Base-by-base conservation (phyloP, 1,140 invertebrate species). In the Cecropterus lyciades region DNA sequence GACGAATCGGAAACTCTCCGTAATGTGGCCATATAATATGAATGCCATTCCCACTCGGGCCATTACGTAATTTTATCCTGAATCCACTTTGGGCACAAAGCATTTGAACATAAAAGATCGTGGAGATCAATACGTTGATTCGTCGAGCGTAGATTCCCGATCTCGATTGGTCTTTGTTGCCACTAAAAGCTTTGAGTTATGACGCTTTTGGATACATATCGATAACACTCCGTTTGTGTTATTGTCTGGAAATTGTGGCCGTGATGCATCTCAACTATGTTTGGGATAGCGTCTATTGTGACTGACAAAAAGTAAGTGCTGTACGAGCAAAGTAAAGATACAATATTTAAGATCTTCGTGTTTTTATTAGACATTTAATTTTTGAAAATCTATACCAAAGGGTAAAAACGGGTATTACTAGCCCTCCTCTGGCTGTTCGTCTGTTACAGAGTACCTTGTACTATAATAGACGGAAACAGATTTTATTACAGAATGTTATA, bases 1-100 rank as follows among this genome's bases (percentile, higher is more conserved):
- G 72, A 74, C 79, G 69, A 84, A 82, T 82, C 65, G 70, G 42
- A 74, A 80, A 77, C 72, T 80, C 69, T 72, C 53, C 42, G 60
- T 80, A 76, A 80, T 80, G 79, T 71, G 72, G 42, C 69, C 72
- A 70, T 57, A 49, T 59, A 68, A 70, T 72, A 67, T 64, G 45
- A 73, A 75, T 67, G 46, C 42, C 45, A 73, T 77, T 75, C 64
- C 65, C 55, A 30, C 42, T 55, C 68, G 46, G 51, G 37, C 42
- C 48, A 55, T 71, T 57, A 64, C 49, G 40, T 49, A 48, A 49
- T 52, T 53, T 43, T 65, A 33, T 55, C 60, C 48, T 63, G 33
- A 52, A 63, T 27, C 48, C 48, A 52, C 48, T 63, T 11, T 42
- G 14, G 33, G 10, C 16, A 63, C 60, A 63, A 63, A 63, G 60